Evolutionary conservation across 1,140 invertebrate genomes (phyloP), one percentile per base, ranked within the genome.

Genomic region (Temnothorax longispinosus): DNA sequence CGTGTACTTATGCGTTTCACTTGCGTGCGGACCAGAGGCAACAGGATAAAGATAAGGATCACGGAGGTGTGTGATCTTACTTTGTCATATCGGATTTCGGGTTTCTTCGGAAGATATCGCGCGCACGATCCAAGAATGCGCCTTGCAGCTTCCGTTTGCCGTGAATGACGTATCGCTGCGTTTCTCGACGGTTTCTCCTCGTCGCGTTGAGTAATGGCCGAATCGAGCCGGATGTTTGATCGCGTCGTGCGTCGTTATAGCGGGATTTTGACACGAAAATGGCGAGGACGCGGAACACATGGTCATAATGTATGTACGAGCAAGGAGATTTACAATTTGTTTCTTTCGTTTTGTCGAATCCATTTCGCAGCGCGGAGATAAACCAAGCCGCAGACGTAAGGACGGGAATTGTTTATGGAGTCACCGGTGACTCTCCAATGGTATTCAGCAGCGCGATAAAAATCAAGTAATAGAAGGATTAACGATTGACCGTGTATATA

Each of bases 41-140:
- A 41, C 38, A 1, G 54, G 41, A 62, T 75, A 60, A 64, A 84
- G 69, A 84, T 84, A 84, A 74, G 54, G 32, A 32, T 84, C 69
- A 60, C 65, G 11, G 18, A 75, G 41, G 21, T n/a, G 44, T 50
- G 41, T 27, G 69, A 60, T 84, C 80, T 84, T 74, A 62, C 69
- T 84, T 47, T 52, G 69, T 84, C 69, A 84, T 82, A 82, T 74
- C 69, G 41, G 80, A 84, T 84, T 84, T 84, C 69, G 69, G 52
- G 2, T 18, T 35, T 82, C 67, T n/a, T 6, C 47, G 38, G 38
- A 32, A 44, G 78, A 47, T 15, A 13, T 44, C 50, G 52, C 65
- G 77, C 38, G 35, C n/a, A 21, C 67, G 41, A 56, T 56, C 50
- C 64, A 32, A 18, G 18, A 32, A 60, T 35, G 77, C 52, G 72